phyloP scores from a whole-genome alignment of 1,140 invertebrate species.

The Thaumatotibia leucotreta region DNA sequence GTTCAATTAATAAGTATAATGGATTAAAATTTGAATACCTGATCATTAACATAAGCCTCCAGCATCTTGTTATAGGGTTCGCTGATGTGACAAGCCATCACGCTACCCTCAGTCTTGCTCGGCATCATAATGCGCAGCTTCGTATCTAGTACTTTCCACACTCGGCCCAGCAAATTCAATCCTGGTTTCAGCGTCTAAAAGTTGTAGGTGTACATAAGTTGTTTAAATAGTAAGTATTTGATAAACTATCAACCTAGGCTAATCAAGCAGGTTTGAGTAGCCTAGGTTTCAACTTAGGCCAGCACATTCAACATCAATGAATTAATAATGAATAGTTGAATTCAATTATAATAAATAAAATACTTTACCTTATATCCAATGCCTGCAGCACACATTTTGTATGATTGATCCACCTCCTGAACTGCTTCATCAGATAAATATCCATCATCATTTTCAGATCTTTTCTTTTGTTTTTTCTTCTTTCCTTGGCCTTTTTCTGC shows the following conservation, averaged over 20 bases:
- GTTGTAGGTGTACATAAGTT: no score
- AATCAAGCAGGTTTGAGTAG: no score
- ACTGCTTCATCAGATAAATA: slow-evolving; percentile 62
- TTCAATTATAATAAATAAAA: slow-evolving; percentile 5
- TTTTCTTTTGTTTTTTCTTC: slow-evolving; percentile 61
- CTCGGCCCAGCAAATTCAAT: slow-evolving; percentile 77
- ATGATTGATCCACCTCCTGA: slow-evolving; percentile 44
- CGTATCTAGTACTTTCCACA: slow-evolving; percentile 75
- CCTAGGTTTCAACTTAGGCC: no score
- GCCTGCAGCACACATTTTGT: slow-evolving; percentile 57
- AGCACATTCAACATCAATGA: no score
- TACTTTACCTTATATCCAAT: slow-evolving; percentile 61
- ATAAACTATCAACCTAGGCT: no score
- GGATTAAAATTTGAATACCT: slow-evolving; percentile 36
- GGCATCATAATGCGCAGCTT: slow-evolving; percentile 78
- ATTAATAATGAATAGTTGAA: slow-evolving; percentile 3
- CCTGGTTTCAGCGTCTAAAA: slow-evolving; percentile 76
- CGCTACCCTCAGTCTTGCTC: slow-evolving; percentile 73
- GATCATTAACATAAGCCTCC: slow-evolving; percentile 71
- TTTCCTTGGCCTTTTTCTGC: slow-evolving; percentile 56
- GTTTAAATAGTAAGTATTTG: no score
- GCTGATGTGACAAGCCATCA: slow-evolving; percentile 79
- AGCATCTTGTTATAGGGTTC: slow-evolving; percentile 78
- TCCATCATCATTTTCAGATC: slow-evolving; percentile 57
- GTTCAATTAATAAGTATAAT: no score